phyloP scores from a whole-genome alignment of 2,888 invertebrate species.

The Antitype chi region DNA sequence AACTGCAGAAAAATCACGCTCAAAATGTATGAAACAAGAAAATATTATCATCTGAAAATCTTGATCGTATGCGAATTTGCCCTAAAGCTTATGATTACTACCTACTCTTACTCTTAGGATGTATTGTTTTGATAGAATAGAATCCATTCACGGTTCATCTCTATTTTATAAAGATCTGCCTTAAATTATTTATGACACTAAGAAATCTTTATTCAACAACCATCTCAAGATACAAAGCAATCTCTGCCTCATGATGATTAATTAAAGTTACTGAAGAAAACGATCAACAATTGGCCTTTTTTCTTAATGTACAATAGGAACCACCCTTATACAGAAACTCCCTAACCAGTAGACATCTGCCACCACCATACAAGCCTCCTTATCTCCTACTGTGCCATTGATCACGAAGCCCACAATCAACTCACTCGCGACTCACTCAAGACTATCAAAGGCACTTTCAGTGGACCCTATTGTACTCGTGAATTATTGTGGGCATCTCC shows the following conservation, averaged over 20 bases:
- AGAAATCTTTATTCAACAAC: background rate
- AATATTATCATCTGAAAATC: too few species aligned
- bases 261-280: constrained; percentile 8
- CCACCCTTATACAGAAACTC: constrained; percentile 47
- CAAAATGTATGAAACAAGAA: too few species aligned
- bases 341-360: constrained; percentile 73
- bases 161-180: background rate
- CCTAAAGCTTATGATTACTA: too few species aligned
- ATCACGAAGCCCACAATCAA: constrained; percentile 66
- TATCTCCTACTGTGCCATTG: constrained; percentile 76
- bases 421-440: constrained; percentile 73
- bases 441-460: constrained; percentile 79
- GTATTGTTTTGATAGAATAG: too few species aligned
- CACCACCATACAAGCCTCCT: constrained; percentile 74
- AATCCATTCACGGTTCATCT: background rate
- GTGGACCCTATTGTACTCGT: constrained; percentile 76
- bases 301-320: constrained; percentile 3
- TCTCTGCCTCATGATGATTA: constrained; percentile 10
- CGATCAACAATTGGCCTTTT: constrained; percentile 13
- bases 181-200: background rate
- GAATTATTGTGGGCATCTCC: constrained; percentile 81
- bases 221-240: background rate
- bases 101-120: too few species aligned
- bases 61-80: too few species aligned
- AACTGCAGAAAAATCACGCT: too few species aligned